Percentiles rank a stretch among this genome's conserved stretches.
phyloP scores from a whole-genome alignment of 2,888 invertebrate genomes.

The Podotricha telesiphe region DNA sequence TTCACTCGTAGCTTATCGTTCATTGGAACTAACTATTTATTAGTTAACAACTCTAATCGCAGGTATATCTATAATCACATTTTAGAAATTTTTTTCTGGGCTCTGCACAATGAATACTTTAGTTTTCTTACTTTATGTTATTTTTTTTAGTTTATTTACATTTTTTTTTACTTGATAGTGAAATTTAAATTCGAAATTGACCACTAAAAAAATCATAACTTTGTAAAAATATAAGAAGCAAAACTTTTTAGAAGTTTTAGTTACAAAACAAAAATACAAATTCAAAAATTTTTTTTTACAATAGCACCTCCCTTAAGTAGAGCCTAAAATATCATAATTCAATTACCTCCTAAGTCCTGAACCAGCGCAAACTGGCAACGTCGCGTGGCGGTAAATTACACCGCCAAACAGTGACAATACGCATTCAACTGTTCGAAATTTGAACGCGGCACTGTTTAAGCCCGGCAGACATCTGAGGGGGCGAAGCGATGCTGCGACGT shows the following conservation, averaged over 20 bases:
- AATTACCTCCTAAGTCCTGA: constrained; percentile 71
- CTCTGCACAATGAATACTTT: too few relatives aligned
- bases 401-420: constrained; percentile 73
- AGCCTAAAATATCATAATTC: constrained; percentile 50
- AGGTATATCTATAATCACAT: too few relatives aligned
- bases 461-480: constrained; percentile 69
- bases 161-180: background rate
- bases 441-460: constrained; percentile 71
- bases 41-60: too few relatives aligned
- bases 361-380: constrained; percentile 68
- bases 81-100: too few relatives aligned
- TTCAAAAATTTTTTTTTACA: constrained; percentile 35
- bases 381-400: constrained; percentile 64
- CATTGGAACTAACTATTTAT: too few relatives aligned
- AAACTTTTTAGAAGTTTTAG: background rate
- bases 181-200: background rate
- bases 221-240: background rate
- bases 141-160: too few relatives aligned
- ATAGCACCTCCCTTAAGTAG: constrained; percentile 36
- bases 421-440: constrained; percentile 79
- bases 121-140: too few relatives aligned
- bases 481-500: constrained; percentile 59
- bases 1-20: background rate
- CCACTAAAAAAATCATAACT: background rate
- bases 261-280: constrained; percentile 25